Evolutionary conservation across 2,888 invertebrate genomes (phyloP), one percentile per base, ranked within the genome.

Genomic region (Scaptomyza cyrtandrae): DNA sequence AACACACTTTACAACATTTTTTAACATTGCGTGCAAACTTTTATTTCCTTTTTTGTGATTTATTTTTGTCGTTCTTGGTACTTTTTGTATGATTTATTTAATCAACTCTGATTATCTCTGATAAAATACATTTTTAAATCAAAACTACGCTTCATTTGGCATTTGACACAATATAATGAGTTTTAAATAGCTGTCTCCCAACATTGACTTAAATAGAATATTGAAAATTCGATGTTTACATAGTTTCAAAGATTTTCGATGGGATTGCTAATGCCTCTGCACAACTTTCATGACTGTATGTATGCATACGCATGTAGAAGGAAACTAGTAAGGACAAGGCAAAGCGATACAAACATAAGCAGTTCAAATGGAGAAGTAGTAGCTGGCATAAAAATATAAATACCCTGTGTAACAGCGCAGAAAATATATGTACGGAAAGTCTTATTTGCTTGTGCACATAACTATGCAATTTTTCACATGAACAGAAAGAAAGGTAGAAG

Each of bases 391-490:
- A 39, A 72, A 69, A 68, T 67, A 73, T 61, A 71, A 69, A 59
- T 55, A 41, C 53, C 14, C 14, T 41, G 16, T 24, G 41, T 62
- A 55, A 43, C 49, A 14, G 44, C 45, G 35, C 53, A 46, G 63
- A 43, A 27, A 50, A 48, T 43, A 63, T 39, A 49, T 45, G 44
- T 29, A 53, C 9, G 35, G 35, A 31, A 29, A 27, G 7, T 55
- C 13, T 37, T 41, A 3, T 52, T 10, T 37, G 41, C 59, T 50
- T 46, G 59, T 50, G 62, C 52, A 41, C 52, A 70, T 57, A 64
- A 61, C 78, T 71, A 77, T 75, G 59, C 75, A 56, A 69, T 75
- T 73, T 71, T 62, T 75, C 75, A 64, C 72, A 71, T 58, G 44
- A 53, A 19, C 37, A 35, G 13, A 9, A n/a, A 27, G 24, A 50